Evolutionary conservation across 2,888 invertebrate genomes (phyloP).

Genomic region (Luperina nickerlii): DNA sequence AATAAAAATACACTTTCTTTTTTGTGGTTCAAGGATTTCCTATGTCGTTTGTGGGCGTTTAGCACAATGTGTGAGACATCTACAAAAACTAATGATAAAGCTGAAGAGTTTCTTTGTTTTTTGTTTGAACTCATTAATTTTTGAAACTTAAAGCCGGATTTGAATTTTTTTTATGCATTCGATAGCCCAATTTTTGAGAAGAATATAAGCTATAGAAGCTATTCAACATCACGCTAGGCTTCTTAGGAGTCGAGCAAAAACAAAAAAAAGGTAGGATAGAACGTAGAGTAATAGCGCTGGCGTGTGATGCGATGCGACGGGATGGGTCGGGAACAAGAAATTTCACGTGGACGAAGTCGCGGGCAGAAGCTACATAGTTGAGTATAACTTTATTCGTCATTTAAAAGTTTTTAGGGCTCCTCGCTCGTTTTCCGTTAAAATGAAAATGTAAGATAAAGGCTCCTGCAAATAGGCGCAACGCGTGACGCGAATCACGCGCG

Average conservation of each 20-base stretch:
- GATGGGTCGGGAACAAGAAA: neutral
- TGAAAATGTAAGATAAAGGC: conserved; percentile 38
- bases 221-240: no score
- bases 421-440: conserved; percentile 19
- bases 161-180: no score
- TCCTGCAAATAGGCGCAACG: no score
- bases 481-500: no score
- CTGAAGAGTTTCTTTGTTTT: neutral
- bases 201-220: no score
- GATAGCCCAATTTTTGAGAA: no score
- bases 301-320: neutral
- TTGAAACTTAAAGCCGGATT: no score
- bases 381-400: neutral
- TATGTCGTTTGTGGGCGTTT: conserved; percentile 28
- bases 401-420: conserved; percentile 26
- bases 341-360: neutral
- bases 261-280: neutral
- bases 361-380: neutral
- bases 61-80: conserved; percentile 8
- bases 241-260: no score
- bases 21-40: conserved; percentile 58
- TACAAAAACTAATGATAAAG: neutral
- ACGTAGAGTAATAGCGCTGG: neutral
- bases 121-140: neutral
- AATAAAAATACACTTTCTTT: conserved; percentile 64